Conservation (phyloP, 1,140 invertebrate genomes). For the Marisa cornuarietis region DNA sequence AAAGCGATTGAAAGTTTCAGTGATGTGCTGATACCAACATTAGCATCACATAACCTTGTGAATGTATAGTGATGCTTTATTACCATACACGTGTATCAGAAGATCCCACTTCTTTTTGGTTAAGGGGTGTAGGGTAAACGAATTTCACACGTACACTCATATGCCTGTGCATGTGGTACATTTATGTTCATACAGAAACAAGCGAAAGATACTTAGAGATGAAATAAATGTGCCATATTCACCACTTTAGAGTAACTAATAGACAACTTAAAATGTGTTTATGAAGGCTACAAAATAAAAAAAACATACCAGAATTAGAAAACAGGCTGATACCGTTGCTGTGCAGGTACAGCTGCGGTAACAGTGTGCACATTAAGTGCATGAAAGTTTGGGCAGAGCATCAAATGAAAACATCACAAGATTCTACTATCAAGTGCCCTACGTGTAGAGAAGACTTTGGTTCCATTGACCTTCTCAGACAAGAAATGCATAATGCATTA, state of each 20-base stretch:
- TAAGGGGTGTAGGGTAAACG: no score
- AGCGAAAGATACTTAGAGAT: no score
- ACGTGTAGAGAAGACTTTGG: slow-evolving; percentile 67
- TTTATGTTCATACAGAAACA: no score
- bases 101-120: no score
- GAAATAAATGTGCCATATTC: no score
- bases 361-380: slow-evolving; percentile 67
- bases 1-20: no score
- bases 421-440: slow-evolving; percentile 63
- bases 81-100: no score
- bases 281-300: no score
- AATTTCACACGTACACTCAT: no score
- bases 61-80: neutral
- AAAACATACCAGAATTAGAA: neutral
- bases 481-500: slow-evolving; percentile 59
- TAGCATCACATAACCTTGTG: neutral
- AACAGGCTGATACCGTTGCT: slow-evolving; percentile 3
- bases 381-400: slow-evolving; percentile 67
- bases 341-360: slow-evolving; percentile 65
- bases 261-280: neutral
- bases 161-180: no score
- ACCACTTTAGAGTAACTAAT: neutral
- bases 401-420: slow-evolving; percentile 56
- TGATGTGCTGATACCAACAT: neutral
- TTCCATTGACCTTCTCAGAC: slow-evolving; percentile 58